Conservation (phyloP, 2,113 vertebrate species). For the Callospermophilus lateralis region DNA sequence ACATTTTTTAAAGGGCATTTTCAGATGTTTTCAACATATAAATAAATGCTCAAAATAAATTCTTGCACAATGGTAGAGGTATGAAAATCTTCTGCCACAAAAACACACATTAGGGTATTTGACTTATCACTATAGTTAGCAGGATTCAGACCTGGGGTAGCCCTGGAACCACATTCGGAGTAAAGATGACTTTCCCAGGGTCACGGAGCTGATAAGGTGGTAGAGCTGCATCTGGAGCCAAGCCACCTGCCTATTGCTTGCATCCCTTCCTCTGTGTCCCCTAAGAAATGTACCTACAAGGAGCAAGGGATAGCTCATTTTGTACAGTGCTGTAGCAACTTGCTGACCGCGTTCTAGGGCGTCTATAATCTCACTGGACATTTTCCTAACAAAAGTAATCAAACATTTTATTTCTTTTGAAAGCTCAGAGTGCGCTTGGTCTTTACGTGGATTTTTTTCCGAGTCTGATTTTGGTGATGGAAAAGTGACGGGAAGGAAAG, state of each 20-base stretch:
- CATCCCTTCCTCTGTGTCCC: background rate
- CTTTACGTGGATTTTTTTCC: background rate
- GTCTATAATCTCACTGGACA: background rate
- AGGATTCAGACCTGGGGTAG: background rate
- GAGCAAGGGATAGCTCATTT: background rate
- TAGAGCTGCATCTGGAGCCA: background rate
- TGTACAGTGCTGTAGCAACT: background rate
- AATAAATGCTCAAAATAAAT: background rate
- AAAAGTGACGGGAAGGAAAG: background rate
- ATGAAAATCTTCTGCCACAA: background rate
- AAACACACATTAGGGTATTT: background rate
- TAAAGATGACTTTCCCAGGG: background rate
- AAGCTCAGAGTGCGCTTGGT: background rate
- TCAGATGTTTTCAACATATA: background rate
- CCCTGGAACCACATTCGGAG: background rate
- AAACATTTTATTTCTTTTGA: background rate
- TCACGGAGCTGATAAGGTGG: background rate
- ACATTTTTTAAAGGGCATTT: background rate
- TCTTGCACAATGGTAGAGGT: background rate
- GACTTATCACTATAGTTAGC: background rate
- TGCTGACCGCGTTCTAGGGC: background rate
- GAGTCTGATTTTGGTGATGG: background rate
- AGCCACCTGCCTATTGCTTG: rapidly evolving
- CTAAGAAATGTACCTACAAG: background rate
- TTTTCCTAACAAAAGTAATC: background rate